Base-by-base conservation (phyloP, 2,113 vertebrate genomes). In the Thunnus thynnus region DNA sequence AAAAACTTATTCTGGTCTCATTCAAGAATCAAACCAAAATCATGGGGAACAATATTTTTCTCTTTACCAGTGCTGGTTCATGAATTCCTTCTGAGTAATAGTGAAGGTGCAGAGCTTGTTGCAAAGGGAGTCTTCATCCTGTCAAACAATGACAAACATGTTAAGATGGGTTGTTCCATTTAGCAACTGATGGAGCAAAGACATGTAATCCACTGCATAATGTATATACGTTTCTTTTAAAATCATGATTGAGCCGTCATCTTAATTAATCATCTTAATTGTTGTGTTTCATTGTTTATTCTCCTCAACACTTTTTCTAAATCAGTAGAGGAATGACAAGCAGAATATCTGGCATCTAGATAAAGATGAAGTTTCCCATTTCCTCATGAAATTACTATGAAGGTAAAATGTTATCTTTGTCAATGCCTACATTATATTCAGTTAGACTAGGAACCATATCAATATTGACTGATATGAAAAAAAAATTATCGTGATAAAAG, bases 61-160 rank as follows among this genome's bases (percentile, higher is more conserved):
- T 89, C 13, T 95, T 98, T 96, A 99, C 98, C 98, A 99, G 55
- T 99, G 98, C 46, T 99, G 98, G 87, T 99, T 99, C 98, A 99
- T 99, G 95, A 99, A 99, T 36, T 99, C 98, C 85, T 99, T 99
- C 95, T 99, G 98, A 2, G 98, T 99, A 85, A 99, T 99, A 80
- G 98, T 99, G 88, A 99, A 99, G 46, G 98, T 99, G 80, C 98
- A 99, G 36, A 99, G 96, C 84, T 99, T 99, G 92, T 99, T 99
- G 91, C 98, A 99, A 65, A 99, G 96, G 13, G 98, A 99, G 93
- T 99, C 98, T 96, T 99, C 98, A 94, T 99, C 98, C 98, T 99
- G 73, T 57, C 8, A 72, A 84, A 74, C 16, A 82, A 63, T 50
- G 41, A 72, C 27, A 84, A 22, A 72, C 20, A 69, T 50, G 44